phyloP scores from a whole-genome alignment of 2,797 vertebrate species.

The Silurus lanzhouensis region DNA sequence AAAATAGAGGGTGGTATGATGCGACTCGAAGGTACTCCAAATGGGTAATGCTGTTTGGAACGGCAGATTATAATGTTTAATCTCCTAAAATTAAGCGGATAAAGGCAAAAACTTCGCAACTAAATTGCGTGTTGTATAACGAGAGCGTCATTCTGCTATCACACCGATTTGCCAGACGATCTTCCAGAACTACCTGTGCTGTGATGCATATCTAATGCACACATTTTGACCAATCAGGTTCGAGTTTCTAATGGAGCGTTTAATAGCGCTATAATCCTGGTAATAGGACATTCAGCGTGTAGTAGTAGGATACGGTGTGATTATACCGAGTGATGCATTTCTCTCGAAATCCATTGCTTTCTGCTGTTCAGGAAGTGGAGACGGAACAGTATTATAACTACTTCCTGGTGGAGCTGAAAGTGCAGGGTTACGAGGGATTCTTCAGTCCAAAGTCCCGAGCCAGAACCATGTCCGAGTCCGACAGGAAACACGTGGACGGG shows the following conservation, averaged over 20 bases:
- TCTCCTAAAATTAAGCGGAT: no score
- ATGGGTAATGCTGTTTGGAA: not conserved
- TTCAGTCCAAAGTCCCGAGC: constrained; percentile 98
- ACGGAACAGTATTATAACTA: constrained; percentile 96
- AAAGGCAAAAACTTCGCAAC: no score
- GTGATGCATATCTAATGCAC: not conserved
- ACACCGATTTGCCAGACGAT: not conserved
- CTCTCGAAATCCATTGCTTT: not conserved
- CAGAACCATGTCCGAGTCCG: constrained; percentile 96
- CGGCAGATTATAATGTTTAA: not conserved
- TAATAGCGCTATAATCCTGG: not conserved
- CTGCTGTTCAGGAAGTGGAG: constrained; percentile 86
- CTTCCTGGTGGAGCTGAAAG: constrained; percentile 93
- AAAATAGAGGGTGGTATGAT: not conserved
- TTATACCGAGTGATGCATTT: not conserved
- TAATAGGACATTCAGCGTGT: not conserved
- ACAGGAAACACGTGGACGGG: constrained; percentile 96
- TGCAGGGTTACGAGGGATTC: constrained; percentile 94
- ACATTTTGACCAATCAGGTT: not conserved
- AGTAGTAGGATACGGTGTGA: not conserved
- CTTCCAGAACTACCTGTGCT: not conserved
- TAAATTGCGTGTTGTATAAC: not conserved
- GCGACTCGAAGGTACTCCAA: not conserved
- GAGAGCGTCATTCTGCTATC: not conserved
- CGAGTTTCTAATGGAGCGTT: not conserved